Evolutionary conservation across 2,797 vertebrate genomes (phyloP), one percentile per base, ranked within the genome.

Genomic region (Forpus xanthops): DNA sequence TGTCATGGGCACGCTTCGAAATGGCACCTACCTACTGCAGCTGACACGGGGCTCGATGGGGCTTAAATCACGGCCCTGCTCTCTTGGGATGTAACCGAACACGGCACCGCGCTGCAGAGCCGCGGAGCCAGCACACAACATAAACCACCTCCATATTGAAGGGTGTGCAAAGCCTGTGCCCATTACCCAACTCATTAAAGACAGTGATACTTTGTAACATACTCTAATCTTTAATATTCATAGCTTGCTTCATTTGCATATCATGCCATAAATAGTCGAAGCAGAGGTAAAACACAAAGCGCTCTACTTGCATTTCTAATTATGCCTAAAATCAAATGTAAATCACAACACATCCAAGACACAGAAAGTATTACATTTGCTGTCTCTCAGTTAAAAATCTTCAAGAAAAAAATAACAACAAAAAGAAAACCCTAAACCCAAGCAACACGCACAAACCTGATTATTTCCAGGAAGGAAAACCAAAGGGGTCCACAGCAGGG

Each of bases 271-370:
- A 98, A 98, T 98, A 98, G 98, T 97, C 62, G 85, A 74, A 94
- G 96, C 92, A 90, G 97, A 97, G 98, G 97, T 98, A 97, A 97
- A 97, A 98, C 96, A 98, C 97, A 97, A 97, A 97, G 97, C 96
- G 95, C 96, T 97, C 94, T 65, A 96, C 95, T 97, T 97, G 97
- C 98, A 97, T 98, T 95, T 94, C 97, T 98, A 98, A 98, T 98
- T 97, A 97, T 11, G 97, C 97, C 95, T 90, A 95, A 98, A 98
- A 97, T 95, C 97, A 94, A 79, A 98, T 96, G 97, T 92, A 97
- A 97, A 97, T 97, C 97, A 97, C 97, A 97, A 96, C 96, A 86
- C 89, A 61, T 30, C 60, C 92, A 52, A 80, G 80, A 91, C 78
- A 61, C 87, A n/a, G 94, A 93, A 96, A 97, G 96, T 79, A 97